Evolutionary conservation across 2,888 invertebrate species (phyloP).

Genomic region (Trilocha varians): DNA sequence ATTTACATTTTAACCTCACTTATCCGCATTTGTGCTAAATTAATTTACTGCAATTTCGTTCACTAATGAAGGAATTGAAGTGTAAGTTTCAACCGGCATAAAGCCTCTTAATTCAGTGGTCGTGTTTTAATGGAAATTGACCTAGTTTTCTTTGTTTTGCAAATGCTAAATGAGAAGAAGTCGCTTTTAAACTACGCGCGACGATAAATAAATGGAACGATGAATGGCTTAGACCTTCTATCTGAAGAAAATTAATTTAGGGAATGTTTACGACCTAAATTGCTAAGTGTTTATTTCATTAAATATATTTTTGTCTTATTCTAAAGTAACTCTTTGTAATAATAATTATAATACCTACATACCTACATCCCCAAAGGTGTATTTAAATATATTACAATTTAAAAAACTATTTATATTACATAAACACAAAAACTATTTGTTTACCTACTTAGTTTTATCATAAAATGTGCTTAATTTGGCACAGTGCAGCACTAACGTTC

Average conservation of each 20-base stretch:
- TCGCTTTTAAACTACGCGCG: not conserved
- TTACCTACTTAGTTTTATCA: not conserved
- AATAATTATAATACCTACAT: too few relatives aligned
- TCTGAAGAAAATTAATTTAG: too few relatives aligned
- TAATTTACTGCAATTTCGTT: constrained; percentile 22
- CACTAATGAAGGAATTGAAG: constrained; percentile 7
- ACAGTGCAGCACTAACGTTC: not conserved
- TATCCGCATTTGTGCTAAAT: constrained; percentile 13
- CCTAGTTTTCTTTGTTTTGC: not conserved
- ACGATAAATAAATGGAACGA: too few relatives aligned
- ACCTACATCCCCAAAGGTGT: too few relatives aligned
- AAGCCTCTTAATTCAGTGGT: not conserved
- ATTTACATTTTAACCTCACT: constrained; percentile 56
- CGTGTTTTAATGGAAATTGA: not conserved
- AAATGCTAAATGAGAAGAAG: not conserved
- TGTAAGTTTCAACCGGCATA: not conserved
- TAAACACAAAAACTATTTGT: not conserved
- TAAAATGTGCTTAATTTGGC: not conserved
- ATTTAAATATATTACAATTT: too few relatives aligned
- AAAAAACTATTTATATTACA: too few relatives aligned
- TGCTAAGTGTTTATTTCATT: too few relatives aligned
- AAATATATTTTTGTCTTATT: too few relatives aligned
- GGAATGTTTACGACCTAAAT: too few relatives aligned
- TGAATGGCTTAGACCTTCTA: too few relatives aligned
- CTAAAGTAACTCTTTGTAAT: too few relatives aligned